phyloP scores from a whole-genome alignment of 1,140 invertebrate species.

The Drosophila paulistorum region DNA sequence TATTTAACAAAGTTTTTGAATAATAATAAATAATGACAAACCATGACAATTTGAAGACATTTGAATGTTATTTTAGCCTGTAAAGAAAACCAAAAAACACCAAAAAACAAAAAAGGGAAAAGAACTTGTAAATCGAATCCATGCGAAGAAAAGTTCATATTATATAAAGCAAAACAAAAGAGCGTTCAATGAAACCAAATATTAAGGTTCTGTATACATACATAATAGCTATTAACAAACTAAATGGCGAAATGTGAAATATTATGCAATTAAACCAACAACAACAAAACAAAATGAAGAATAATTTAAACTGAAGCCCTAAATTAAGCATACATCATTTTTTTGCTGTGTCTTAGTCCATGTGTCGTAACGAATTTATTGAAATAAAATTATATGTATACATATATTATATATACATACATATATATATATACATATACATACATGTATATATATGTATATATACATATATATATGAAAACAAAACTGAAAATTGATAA shows the following conservation, averaged over 20 bases:
- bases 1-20: neutral
- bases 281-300: slow-evolving; percentile 21
- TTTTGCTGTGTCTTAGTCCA: slow-evolving; percentile 81
- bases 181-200: neutral
- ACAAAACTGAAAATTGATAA: slow-evolving; percentile 20
- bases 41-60: slow-evolving; percentile 5
- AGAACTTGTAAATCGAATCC: neutral
- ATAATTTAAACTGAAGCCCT: slow-evolving; percentile 47
- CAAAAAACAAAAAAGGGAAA: neutral
- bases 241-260: slow-evolving; percentile 52
- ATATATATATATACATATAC: slow-evolving; percentile 22
- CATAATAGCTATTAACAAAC: slow-evolving; percentile 1
- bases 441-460: slow-evolving; percentile 12
- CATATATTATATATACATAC: slow-evolving; percentile 8
- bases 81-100: neutral
- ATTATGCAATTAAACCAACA: slow-evolving; percentile 51
- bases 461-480: slow-evolving; percentile 18
- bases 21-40: neutral
- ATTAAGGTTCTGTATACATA: slow-evolving; percentile 3
- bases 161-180: neutral
- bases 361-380: slow-evolving; percentile 80
- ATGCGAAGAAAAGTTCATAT: neutral
- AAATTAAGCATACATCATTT: slow-evolving; percentile 79
- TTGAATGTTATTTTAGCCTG: slow-evolving; percentile 6
- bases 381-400: slow-evolving; percentile 50